Base-by-base conservation (phyloP, 2,113 vertebrate species). In the Tupaia chinensis region DNA sequence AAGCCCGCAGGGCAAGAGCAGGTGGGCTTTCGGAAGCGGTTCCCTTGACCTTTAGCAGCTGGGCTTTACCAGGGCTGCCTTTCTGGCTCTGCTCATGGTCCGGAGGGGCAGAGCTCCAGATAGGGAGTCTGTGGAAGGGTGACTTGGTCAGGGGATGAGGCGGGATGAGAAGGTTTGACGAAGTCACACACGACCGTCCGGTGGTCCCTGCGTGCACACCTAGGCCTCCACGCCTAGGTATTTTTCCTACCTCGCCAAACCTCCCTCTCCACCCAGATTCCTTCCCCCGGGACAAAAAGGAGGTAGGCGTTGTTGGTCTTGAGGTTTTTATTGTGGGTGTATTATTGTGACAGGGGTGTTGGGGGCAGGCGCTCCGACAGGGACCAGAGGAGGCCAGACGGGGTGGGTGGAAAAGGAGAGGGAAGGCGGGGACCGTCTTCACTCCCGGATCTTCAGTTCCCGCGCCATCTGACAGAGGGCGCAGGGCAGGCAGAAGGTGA, bases 391-490 rank as follows among this genome's bases (percentile, higher is more conserved):
- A 53, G 60, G 72, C 80, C n/a, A 9, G 93, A 68, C 8, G 4
- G 5, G 72, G 34, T 7, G 0, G 19, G 16, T 5, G 69, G 23
- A 14, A 32, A 15, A 1, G 34, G 27, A 0, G 29, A 60, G 7
- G 19, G 63, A 34, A 11, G 9, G n/a, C 1, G 23, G 70, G 76
- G 60, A 27, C 10, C 53, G 3, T 19, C 60, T 61, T 96, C 82
- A 98, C 44, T 96, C 96, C 54, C 98, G 94, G 60, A 97, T 97
- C 91, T 98, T 98, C 96, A 98, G 83, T 70, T 98, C 98, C 79
- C 98, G 94, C 5, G 98, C 97, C 98, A 98, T 98, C 94, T 98
- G 98, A 84, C 98, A 98, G 76, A 98, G 96, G 15, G 97, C 83
- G 91, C 98, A 98, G 77, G 94, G 97, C 70, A 97, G 92, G 54